These are phyloP conservation scores for Acyrthosiphon pisum DNA, from an alignment of 1,140 invertebrate genomes.

Conservation along the genomic window DNA sequence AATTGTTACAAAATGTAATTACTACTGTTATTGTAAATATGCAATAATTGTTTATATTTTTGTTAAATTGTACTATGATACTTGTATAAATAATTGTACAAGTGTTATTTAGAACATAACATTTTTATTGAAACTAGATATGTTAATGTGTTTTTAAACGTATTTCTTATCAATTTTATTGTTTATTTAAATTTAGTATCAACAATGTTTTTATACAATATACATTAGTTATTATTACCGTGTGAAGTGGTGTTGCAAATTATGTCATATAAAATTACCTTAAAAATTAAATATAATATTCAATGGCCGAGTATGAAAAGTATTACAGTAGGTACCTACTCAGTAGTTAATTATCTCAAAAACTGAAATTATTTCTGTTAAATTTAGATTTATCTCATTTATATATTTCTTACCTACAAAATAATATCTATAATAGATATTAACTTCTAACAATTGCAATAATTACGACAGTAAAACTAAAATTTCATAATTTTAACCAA, in stretches of 20 bases:
- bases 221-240: not conserved
- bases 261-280: not conserved
- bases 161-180: constrained; percentile 27
- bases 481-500: too few relatives aligned
- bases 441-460: too few relatives aligned
- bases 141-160: not conserved
- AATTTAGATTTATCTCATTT: too few relatives aligned
- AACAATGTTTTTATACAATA: constrained; percentile 21
- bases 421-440: too few relatives aligned
- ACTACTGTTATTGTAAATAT: constrained; percentile 4
- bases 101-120: not conserved
- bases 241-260: constrained; percentile 21
- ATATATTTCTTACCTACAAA: too few relatives aligned
- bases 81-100: not conserved
- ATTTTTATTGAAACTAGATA: not conserved
- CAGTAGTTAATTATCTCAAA: too few relatives aligned
- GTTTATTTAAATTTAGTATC: constrained; percentile 15
- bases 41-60: not conserved
- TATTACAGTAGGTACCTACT: too few relatives aligned
- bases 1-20: not conserved
- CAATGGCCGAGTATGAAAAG: not conserved
- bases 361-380: too few relatives aligned
- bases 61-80: not conserved
- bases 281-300: not conserved
- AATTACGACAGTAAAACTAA: too few relatives aligned